A percentile compares a stretch with the other conserved stretches of the same genome.
These are phyloP conservation scores for Parus major DNA, from an alignment of 2,113 vertebrate genomes.

Conservation along the genomic window DNA sequence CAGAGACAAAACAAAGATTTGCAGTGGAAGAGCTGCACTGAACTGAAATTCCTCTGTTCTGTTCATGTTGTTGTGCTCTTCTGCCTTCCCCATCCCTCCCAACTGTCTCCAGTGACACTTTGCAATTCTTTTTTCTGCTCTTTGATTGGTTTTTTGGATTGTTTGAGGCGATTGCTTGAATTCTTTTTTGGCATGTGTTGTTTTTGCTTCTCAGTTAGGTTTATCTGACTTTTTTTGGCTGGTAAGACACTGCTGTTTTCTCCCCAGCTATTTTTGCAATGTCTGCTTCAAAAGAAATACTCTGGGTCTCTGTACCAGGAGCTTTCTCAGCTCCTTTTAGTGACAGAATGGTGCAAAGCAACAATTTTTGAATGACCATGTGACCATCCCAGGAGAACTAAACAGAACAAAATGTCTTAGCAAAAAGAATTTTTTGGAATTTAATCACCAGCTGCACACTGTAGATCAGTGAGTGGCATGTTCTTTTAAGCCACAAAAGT, in stretches of 20 bases:
- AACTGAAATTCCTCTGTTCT: not conserved
- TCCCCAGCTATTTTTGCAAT: slow-evolving; percentile 68
- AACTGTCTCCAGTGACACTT: not conserved
- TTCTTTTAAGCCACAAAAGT: not conserved
- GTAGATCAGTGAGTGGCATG: not conserved
- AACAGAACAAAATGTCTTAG: slow-evolving; percentile 76
- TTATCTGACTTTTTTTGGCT: slow-evolving; percentile 67
- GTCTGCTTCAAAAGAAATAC: slow-evolving; percentile 61
- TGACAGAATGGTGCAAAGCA: slow-evolving; percentile 66
- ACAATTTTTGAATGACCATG: slow-evolving; percentile 66
- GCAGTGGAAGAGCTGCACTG: not conserved
- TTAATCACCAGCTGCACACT: slow-evolving; percentile 31
- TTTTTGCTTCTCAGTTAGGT: not conserved
- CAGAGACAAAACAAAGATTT: not conserved
- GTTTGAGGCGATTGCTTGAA: not conserved
- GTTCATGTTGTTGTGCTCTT: not conserved
- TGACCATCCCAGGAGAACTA: slow-evolving; percentile 69
- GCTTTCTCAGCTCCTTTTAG: slow-evolving; percentile 68
- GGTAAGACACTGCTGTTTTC: slow-evolving; percentile 59
- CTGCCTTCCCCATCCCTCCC: not conserved
- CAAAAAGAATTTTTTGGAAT: slow-evolving; percentile 30
- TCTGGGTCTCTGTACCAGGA: slow-evolving; percentile 56
- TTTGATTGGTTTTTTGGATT: not conserved
- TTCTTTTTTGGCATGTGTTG: not conserved
- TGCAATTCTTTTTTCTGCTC: not conserved